These are phyloP conservation scores for Ectemnius continuus DNA, from an alignment of 2,888 invertebrate species.

Conservation along the genomic window DNA sequence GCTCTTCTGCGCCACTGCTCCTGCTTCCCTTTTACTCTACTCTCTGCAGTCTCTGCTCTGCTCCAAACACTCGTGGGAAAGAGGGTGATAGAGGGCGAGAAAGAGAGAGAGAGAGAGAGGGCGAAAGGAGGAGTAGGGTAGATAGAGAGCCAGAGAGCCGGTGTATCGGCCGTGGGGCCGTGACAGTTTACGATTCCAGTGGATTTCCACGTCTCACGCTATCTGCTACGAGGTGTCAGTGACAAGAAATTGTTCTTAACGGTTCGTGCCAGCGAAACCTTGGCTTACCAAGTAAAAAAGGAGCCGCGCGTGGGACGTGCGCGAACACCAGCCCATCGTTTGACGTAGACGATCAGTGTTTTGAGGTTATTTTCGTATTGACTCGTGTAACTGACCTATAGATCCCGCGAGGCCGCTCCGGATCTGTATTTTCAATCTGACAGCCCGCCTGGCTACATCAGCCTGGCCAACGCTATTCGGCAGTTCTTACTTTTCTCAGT, in stretches of 20 bases:
- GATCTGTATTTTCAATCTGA: slow-evolving; percentile 62
- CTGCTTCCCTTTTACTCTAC: too few species aligned
- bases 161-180: slow-evolving; percentile 33
- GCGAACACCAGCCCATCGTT: slow-evolving; percentile 43
- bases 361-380: slow-evolving; percentile 69
- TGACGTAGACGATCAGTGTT: slow-evolving; percentile 61
- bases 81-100: too few species aligned
- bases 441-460: slow-evolving; percentile 39
- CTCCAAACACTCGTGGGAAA: too few species aligned
- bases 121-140: too few species aligned
- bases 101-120: too few species aligned
- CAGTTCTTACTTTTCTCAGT: too few species aligned
- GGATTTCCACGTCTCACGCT: slow-evolving; percentile 1
- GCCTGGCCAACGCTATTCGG: too few species aligned
- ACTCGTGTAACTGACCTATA: slow-evolving; percentile 68
- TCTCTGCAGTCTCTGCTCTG: too few species aligned
- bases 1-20: too few species aligned
- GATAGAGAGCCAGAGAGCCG: slow-evolving; percentile 11
- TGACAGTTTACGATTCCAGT: slow-evolving; percentile 43
- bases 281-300: slow-evolving; percentile 32
- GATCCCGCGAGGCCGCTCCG: slow-evolving; percentile 39
- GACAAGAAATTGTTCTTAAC: slow-evolving; percentile 29
- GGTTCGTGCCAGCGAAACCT: slow-evolving; percentile 20
- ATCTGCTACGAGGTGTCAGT: slow-evolving; percentile 42
- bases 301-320: slow-evolving; percentile 47